Conservation (phyloP, 64 coral and sea anemone species). For the Montipora capricornis region DNA sequence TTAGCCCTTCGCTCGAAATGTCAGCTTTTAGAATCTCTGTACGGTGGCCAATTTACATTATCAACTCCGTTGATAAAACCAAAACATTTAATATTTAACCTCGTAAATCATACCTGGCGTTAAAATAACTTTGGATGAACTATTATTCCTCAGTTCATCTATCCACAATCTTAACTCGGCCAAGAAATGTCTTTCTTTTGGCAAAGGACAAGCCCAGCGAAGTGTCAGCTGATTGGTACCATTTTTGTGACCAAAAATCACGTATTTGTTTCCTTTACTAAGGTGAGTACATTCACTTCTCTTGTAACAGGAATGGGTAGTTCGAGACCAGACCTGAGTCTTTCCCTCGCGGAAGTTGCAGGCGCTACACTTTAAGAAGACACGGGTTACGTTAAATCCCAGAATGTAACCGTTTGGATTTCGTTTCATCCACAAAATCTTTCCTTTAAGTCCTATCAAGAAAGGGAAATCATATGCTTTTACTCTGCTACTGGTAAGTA, state of each 20-base stretch:
- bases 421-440: constrained; percentile 1
- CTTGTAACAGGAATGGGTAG: not conserved
- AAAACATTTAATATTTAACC: too few relatives aligned
- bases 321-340: constrained; percentile 11
- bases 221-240: not conserved
- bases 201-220: not conserved
- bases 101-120: not conserved
- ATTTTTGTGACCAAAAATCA: constrained; percentile 9
- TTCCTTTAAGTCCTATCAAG: not conserved
- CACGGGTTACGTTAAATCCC: constrained; percentile 21
- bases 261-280: not conserved
- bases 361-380: not conserved
- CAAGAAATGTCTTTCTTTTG: not conserved
- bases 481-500: too few relatives aligned
- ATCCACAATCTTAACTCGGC: constrained; percentile 1
- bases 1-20: too few relatives aligned
- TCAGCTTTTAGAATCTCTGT: too few relatives aligned
- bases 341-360: not conserved
- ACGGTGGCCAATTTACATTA: too few relatives aligned
- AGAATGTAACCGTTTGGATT: not conserved
- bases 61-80: too few relatives aligned
- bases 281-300: not conserved
- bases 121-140: not conserved
- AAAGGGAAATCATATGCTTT: not conserved
- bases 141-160: not conserved